Evolutionary conservation across 2,888 invertebrate species (phyloP), one percentile per base, ranked within the genome.

Genomic region (Apoda limacodes): DNA sequence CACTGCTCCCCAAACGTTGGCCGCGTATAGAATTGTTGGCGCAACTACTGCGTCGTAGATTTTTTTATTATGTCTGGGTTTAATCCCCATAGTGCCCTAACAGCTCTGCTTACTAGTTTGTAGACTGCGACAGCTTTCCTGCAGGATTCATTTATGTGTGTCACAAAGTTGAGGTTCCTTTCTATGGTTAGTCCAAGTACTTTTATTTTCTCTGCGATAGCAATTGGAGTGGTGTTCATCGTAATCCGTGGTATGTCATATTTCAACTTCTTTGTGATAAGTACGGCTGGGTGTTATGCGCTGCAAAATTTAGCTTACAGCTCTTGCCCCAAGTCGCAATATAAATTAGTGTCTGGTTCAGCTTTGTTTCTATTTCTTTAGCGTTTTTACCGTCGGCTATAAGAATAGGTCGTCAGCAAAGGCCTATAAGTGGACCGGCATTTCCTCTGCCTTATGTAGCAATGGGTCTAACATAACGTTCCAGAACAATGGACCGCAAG

Each of bases 251-350:
- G 28, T 4, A 2, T 10, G 3, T 5, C 3, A 6, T 13, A 28
- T 9, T 28, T 28, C 5, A 3, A 4, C 9, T 28, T 20, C 10
- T 19, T 11, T 1, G 28, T 28, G 20, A 28, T 12, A 4, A 28
- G 5, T 14, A 28, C 22, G n/a, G 28, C 20, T 28, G 28, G 5
- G 13, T 28, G 13, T 28, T 28, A 4, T 28, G 28, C 3, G 21
- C 2, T 2, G 28, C 12, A 9, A 21, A 21, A 2, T 13, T 11
- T 21, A 28, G 20, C 7, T 28, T 28, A 9, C 13, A 6, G 5
- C 3, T 3, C n/a, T n/a, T 28, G 3, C 28, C 28, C 28, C 28
- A 28, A 2, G 1, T 2, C 2, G 13, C 3, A n/a, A 19, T 9
- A 19, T 5, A 5, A 6, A 9, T 9, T 6, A 19, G 19, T 6